Conservation (phyloP, 2,797 vertebrate genomes). For the Myotis planiceps region DNA sequence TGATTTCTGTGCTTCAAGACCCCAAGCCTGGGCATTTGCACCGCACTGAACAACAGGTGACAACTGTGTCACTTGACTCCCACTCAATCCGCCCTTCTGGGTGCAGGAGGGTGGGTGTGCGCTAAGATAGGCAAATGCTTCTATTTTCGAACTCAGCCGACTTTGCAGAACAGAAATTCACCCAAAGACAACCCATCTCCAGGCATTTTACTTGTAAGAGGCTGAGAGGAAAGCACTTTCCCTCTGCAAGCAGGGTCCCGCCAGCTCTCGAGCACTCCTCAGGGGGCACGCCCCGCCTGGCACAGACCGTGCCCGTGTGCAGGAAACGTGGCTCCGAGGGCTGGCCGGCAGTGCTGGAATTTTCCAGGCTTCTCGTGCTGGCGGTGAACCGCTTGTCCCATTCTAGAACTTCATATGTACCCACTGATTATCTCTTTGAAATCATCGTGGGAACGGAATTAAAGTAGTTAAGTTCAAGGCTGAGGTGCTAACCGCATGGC, state of each 20-base stretch:
- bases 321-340: background rate
- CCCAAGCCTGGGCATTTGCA: background rate
- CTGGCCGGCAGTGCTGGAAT: background rate
- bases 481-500: slow-evolving; percentile 85
- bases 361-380: background rate
- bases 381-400: background rate
- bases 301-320: background rate
- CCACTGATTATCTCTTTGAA: slow-evolving; percentile 60
- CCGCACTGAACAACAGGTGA: background rate
- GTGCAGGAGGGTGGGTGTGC: background rate
- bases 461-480: slow-evolving; percentile 78
- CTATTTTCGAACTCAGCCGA: slow-evolving; percentile 48
- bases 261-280: rapidly evolving
- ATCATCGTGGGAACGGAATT: slow-evolving; percentile 82
- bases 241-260: background rate
- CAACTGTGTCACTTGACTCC: background rate
- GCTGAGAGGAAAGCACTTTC: background rate
- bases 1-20: background rate
- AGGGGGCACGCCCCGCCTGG: background rate
- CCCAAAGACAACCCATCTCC: background rate
- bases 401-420: slow-evolving; percentile 56
- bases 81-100: background rate
- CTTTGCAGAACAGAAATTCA: background rate
- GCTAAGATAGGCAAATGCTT: slow-evolving; percentile 32
- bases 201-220: background rate